Evolutionary conservation across 1,140 invertebrate species (phyloP), one percentile per base, ranked within the genome.

Genomic region (Neodiprion fabricii): DNA sequence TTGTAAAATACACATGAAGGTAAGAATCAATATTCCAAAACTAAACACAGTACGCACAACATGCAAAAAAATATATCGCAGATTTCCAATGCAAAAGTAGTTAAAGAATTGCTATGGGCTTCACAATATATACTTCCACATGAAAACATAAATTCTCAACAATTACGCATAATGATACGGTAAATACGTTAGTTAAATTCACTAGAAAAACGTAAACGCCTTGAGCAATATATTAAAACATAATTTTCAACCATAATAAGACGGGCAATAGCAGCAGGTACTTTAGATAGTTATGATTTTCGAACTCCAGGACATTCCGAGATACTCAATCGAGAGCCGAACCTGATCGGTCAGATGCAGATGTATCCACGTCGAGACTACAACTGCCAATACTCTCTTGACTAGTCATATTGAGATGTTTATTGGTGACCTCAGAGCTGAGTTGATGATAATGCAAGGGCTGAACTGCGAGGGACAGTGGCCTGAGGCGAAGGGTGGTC

Each of bases 331-430:
- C 12, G 48, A 21, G 48, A 49, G 48, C 48, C 85, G 78, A 88
- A 95, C 94, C 94, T 95, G 94, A 94, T 86, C 93, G 92, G 84
- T 95, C 94, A 82, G 93, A 94, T 77, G 92, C 93, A 84, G 91
- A 91, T 50, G 92, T 92, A 82, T 95, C 94, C 84, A 94, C 92
- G 87, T 95, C 94, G 79, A 96, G 87, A 48, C 94, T 95, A 88
- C 94, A 96, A 85, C 93, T 94, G 75, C 94, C 94, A 77, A 96
- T 96, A 83, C 89, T 90, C 79, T 90, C 90, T 76, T 89, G 85
- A 77, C 89, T 90, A 28, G 89, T 89, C 89, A 90, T 90, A 77
- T 85, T 88, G 61, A 83, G 81, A 75, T 85, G 85, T 67, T 81
- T 80, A n/a, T 71, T 67, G 14, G 76, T 67, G 71, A 61, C 78